Percentiles rank a stretch among this genome's conserved stretches.
Conservation (phyloP, 1,140 invertebrate species). For the Ephestia elutella region DNA sequence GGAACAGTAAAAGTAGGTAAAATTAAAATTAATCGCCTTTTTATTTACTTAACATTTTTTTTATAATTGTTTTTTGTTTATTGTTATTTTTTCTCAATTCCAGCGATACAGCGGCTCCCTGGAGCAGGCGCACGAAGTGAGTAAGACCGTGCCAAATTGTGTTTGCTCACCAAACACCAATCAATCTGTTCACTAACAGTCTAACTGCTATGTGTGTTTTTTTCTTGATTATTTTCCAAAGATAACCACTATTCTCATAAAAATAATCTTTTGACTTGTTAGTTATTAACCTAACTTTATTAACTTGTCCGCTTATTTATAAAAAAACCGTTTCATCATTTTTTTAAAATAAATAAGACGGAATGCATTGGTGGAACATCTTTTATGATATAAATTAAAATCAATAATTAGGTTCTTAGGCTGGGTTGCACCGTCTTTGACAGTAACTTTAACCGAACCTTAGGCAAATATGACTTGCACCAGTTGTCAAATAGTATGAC, state of each 20-base stretch:
- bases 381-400: too few relatives aligned
- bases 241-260: not conserved
- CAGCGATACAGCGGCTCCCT: slow-evolving; percentile 24
- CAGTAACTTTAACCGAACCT: too few relatives aligned
- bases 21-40: too few relatives aligned
- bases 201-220: slow-evolving; percentile 18
- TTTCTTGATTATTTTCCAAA: slow-evolving; percentile 10
- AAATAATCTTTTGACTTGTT: slow-evolving; percentile 15
- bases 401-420: too few relatives aligned
- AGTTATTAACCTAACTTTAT: too few relatives aligned
- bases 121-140: slow-evolving; percentile 20
- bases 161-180: slow-evolving; percentile 30
- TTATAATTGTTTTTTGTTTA: not conserved
- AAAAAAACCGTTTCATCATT: too few relatives aligned
- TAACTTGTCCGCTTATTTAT: not conserved
- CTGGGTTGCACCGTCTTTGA: too few relatives aligned
- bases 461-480: too few relatives aligned
- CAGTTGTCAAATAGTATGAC: too few relatives aligned
- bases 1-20: too few relatives aligned
- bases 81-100: not conserved
- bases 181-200: slow-evolving; percentile 22
- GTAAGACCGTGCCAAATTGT: slow-evolving; percentile 28
- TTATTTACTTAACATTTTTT: not conserved
- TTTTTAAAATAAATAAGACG: too few relatives aligned
- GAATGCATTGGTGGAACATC: too few relatives aligned